phyloP scores from a whole-genome alignment of 2,113 vertebrate genomes.

The Leucoraja erinaceus region DNA sequence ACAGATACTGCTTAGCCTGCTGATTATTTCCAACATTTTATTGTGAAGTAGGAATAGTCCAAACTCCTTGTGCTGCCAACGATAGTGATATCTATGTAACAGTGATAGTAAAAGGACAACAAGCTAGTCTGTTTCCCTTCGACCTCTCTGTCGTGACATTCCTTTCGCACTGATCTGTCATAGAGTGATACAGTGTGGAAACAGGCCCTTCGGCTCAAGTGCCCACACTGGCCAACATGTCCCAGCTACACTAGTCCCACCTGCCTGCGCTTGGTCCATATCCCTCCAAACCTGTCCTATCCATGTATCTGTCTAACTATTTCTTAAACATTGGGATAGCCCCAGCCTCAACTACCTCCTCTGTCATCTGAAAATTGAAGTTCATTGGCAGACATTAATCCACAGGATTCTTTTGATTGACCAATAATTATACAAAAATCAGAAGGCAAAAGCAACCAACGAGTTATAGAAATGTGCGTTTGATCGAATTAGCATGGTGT shows the following conservation, averaged over 20 bases:
- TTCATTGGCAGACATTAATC: neutral
- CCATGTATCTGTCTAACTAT: no score
- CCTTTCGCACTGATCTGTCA: neutral
- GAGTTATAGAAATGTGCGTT: neutral
- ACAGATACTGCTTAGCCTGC: no score
- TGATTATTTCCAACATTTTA: no score
- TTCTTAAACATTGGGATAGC: no score
- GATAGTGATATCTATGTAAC: neutral
- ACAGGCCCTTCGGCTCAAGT: no score
- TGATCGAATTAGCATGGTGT: neutral
- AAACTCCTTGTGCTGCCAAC: neutral
- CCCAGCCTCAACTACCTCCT: no score
- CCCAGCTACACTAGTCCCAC: no score
- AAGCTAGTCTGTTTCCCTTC: neutral
- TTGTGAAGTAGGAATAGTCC: neutral
- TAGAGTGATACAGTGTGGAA: no score
- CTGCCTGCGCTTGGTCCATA: no score
- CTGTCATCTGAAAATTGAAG: neutral
- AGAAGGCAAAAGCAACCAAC: neutral
- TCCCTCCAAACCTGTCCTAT: no score
- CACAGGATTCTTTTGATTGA: no score
- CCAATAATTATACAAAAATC: neutral
- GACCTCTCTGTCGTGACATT: neutral
- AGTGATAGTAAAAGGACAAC: neutral
- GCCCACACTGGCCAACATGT: no score